These are phyloP conservation scores for Menidia menidia DNA, from an alignment of 2,797 vertebrate species.

Conservation along the genomic window DNA sequence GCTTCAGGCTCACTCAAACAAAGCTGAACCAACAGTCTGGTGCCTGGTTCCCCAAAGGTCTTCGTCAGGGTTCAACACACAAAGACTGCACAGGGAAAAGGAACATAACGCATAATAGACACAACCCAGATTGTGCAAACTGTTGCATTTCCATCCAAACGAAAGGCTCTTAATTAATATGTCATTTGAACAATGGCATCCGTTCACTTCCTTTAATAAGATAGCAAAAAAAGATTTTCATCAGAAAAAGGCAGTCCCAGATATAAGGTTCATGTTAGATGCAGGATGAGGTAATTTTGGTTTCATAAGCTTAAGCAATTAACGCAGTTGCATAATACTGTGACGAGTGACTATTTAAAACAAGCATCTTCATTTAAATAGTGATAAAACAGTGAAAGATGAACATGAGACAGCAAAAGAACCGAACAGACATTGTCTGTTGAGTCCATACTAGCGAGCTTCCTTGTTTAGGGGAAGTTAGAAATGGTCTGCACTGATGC, in stretches of 20 bases:
- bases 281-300: neutral
- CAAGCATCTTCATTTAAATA: neutral
- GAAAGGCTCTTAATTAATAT: slow-evolving; percentile 4
- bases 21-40: slow-evolving; percentile 6
- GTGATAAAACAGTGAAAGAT: neutral
- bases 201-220: neutral
- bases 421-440: too few relatives aligned
- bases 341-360: neutral
- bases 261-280: neutral
- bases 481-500: too few relatives aligned
- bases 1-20: slow-evolving; percentile 29
- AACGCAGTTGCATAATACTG: neutral
- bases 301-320: neutral
- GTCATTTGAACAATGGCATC: neutral
- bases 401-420: too few relatives aligned
- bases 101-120: too few relatives aligned
- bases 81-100: too few relatives aligned
- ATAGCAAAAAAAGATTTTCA: neutral
- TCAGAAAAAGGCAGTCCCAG: neutral
- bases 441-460: too few relatives aligned
- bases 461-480: too few relatives aligned
- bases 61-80: too few relatives aligned
- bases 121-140: slow-evolving; percentile 1
- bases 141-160: neutral
- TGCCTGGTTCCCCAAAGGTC: too few relatives aligned